Evolutionary conservation across 2,888 invertebrate species (phyloP).

Genomic region (Laothoe populi): DNA sequence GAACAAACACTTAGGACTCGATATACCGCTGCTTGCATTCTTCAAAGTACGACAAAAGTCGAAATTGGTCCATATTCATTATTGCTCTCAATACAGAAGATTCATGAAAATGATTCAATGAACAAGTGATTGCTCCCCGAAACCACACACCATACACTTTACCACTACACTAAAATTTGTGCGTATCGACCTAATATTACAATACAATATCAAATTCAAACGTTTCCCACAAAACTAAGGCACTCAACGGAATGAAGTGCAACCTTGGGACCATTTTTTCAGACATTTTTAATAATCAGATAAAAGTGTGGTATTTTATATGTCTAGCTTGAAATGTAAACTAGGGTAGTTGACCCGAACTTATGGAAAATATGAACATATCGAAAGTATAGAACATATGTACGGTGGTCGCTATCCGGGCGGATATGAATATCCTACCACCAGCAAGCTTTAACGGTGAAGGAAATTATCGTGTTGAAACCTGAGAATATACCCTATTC

Average conservation of each 20-base stretch:
- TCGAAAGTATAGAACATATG: no score
- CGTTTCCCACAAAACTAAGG: conserved; percentile 49
- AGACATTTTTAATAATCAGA: background rate
- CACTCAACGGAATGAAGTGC: conserved; percentile 26
- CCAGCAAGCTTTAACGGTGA: no score
- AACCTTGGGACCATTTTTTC: conserved; percentile 16
- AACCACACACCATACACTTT: conserved; percentile 45
- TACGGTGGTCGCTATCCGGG: no score
- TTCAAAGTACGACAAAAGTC: background rate
- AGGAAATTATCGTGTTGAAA: no score
- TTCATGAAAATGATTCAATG: background rate
- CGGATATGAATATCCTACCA: no score
- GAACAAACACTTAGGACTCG: no score
- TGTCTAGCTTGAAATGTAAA: no score
- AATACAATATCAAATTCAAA: conserved; percentile 50
- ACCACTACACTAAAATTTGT: conserved; percentile 79
- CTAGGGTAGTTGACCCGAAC: no score
- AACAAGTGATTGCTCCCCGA: conserved; percentile 16
- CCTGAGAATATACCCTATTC: no score
- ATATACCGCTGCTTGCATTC: no score
- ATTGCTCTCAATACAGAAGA: no score
- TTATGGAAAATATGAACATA: no score
- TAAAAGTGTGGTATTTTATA: background rate
- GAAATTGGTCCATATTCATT: background rate
- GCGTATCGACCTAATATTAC: conserved; percentile 78